Conservation (phyloP, 2,113 vertebrate genomes). For the Trichechus manatus region DNA sequence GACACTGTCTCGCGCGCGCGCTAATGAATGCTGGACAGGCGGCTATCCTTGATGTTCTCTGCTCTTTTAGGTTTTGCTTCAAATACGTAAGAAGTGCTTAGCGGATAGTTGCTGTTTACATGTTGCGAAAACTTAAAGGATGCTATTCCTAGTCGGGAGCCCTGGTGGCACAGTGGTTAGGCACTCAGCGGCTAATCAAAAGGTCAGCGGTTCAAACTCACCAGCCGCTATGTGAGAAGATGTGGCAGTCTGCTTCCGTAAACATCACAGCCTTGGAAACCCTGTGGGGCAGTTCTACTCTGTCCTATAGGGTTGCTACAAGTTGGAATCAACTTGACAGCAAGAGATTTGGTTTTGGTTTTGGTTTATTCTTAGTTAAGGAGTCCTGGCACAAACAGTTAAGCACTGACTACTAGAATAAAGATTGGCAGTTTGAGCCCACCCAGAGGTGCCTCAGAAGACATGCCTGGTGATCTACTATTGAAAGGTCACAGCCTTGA, state of each 20-base stretch:
- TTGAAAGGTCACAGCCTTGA: no score
- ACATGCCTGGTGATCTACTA: neutral
- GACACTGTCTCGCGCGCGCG: no score
- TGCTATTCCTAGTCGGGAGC: fast-evolving
- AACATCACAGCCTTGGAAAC: neutral
- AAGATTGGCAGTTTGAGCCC: neutral
- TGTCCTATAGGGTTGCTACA: neutral
- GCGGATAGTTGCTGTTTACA: neutral
- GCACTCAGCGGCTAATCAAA: neutral
- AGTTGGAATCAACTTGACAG: neutral
- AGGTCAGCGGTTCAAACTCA: neutral
- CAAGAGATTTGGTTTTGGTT: neutral
- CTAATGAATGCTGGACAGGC: neutral
- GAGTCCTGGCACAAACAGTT: neutral
- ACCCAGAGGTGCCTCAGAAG: neutral
- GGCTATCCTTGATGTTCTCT: neutral
- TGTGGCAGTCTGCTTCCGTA: neutral
- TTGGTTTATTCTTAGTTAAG: neutral
- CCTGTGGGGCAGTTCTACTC: no score
- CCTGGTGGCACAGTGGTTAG: neutral
- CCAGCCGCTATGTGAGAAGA: neutral
- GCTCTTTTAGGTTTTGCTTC: neutral
- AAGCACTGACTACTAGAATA: neutral
- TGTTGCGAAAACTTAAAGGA: neutral
- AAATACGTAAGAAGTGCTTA: neutral